These are phyloP conservation scores for Pipistrellus nathusii DNA, from an alignment of 2,797 vertebrate genomes.

Conservation along the genomic window DNA sequence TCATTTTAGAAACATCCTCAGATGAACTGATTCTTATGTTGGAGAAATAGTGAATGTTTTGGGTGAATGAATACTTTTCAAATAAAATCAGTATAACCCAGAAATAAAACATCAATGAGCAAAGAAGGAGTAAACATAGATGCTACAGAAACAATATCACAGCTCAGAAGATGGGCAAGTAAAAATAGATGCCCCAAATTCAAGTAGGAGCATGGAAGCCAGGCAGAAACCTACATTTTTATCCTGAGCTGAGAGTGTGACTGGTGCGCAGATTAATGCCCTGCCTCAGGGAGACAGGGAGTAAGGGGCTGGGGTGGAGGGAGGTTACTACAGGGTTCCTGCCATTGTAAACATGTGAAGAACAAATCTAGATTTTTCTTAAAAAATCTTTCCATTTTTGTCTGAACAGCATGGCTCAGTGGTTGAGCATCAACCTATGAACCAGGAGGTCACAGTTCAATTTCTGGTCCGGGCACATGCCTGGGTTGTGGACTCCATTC, in stretches of 20 bases:
- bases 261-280: background rate
- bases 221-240: background rate
- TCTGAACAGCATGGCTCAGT: too few relatives aligned
- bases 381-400: background rate
- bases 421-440: too few relatives aligned
- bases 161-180: background rate
- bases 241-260: background rate
- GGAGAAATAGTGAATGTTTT: background rate
- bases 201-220: background rate
- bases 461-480: too few relatives aligned
- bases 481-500: too few relatives aligned
- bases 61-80: background rate
- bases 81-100: background rate
- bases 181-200: background rate
- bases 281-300: too few relatives aligned
- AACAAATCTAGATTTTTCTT: background rate
- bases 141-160: background rate
- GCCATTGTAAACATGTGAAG: background rate
- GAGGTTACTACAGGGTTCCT: background rate
- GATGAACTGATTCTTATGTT: background rate
- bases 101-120: background rate
- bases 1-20: slow-evolving; percentile 13
- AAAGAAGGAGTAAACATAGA: background rate
- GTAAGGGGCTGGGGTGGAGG: too few relatives aligned
- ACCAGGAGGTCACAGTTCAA: too few relatives aligned